Base-by-base conservation (phyloP, 2,797 vertebrate species). In the Diglossa cyanea region DNA sequence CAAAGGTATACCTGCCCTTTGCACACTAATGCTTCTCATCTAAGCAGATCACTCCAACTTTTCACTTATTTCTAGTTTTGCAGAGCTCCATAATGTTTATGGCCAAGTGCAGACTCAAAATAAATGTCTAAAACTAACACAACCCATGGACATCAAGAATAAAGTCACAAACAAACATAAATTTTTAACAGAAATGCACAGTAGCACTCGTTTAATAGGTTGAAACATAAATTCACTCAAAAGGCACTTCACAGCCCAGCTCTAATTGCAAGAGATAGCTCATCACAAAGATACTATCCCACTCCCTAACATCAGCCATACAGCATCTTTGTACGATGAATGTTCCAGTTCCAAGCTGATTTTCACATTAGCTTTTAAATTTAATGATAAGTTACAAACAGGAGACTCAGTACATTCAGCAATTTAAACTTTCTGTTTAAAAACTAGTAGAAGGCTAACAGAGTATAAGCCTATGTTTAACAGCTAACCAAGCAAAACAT, bases 351-450 rank as follows among this genome's bases (percentile, higher is more conserved):
- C 17, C 23, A 44, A 84, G 25, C 5, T 0, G 2, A 14, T 86
- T 78, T 86, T 58, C 42, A 72, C 44, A 44, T 70, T 16, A 40
- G 44, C 25, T 51, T 89, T 76, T 31, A 42, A 65, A 81, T 39
- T 6, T n/a, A 39, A 57, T 12, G 25, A 82, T 9, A 67, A 76
- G 60, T 33, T 53, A 60, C 17, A 70, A 90, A 45, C 2, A 44
- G n/a, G 7, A 76, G 9, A 30, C 14, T 51, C 8, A 1, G 4
- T 19, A 60, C 1, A 0, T 55, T 72, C 21, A 75, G 53, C 31
- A 55, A 67, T 70, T 40, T 53, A 83, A 47, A 33, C 15, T 17
- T 61, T 21, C 47, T 31, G 16, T 47, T 63, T 28, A 44, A 72
- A 79, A 86, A n/a, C 14, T 47, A 10, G 28, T 24, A 72, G 23